Conservation (phyloP, 2,888 invertebrate genomes). For the Acanthococcus lagerstroemiae region DNA sequence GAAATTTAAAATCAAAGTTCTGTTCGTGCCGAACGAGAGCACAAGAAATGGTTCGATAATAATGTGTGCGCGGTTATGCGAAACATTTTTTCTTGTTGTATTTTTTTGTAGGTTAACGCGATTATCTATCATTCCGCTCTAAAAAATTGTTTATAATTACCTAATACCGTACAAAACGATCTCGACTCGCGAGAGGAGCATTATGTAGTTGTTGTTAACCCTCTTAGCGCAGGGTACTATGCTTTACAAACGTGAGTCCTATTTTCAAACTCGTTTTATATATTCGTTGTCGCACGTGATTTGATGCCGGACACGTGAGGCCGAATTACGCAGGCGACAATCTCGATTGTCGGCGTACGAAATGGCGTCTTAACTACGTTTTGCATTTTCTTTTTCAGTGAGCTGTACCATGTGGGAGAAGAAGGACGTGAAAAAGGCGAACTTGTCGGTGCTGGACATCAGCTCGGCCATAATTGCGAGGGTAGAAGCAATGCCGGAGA, state of each 20-base stretch:
- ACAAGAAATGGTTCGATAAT: too few species aligned
- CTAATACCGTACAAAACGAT: neutral
- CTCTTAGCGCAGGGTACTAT: neutral
- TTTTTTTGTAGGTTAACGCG: constrained; percentile 16
- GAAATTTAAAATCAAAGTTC: too few species aligned
- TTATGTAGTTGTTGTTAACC: neutral
- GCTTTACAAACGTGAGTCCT: constrained; percentile 16
- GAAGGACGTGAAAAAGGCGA: constrained; percentile 80
- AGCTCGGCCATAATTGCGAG: constrained; percentile 87
- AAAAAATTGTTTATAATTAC: neutral
- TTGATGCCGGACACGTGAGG: too few species aligned
- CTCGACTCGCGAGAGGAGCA: neutral
- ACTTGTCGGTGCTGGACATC: constrained; percentile 87
- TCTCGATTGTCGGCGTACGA: too few species aligned
- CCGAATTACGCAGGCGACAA: too few species aligned
- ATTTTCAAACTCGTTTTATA: constrained; percentile 7
- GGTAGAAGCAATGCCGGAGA: constrained; percentile 71
- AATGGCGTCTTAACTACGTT: neutral
- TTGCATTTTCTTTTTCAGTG: constrained; percentile 48
- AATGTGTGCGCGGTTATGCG: too few species aligned
- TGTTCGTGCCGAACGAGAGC: too few species aligned
- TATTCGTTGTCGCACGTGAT: neutral
- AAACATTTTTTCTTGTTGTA: constrained; percentile 21
- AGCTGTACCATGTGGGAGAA: constrained; percentile 93
- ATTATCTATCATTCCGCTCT: neutral